Evolutionary conservation across 2,113 vertebrate genomes (phyloP).

Genomic region (Laticauda laticaudata): DNA sequence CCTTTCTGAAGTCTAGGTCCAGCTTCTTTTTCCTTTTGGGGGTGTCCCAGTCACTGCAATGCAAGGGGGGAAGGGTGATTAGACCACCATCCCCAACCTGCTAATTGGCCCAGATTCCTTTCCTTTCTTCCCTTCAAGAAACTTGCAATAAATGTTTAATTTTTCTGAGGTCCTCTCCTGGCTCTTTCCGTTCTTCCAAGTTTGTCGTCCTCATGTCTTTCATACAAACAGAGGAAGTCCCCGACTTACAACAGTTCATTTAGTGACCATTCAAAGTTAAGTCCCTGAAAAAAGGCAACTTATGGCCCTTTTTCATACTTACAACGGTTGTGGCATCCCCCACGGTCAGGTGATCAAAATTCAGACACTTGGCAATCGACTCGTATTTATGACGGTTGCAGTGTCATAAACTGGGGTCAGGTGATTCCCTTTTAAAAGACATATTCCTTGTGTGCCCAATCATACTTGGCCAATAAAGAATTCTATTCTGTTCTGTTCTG

Average conservation of each 20-base stretch:
- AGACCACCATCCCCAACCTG: too few relatives aligned
- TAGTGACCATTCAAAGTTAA: not conserved
- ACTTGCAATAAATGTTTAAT: too few relatives aligned
- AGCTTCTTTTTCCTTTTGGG: constrained; percentile 73
- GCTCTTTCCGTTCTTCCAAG: not conserved
- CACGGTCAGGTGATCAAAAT: not conserved
- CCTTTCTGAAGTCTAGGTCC: constrained; percentile 5
- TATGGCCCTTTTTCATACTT: not conserved
- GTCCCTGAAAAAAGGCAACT: not conserved
- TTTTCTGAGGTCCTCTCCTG: not conserved
- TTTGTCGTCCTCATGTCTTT: not conserved
- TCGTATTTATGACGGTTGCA: too few relatives aligned
- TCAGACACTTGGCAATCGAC: not conserved
- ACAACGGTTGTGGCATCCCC: not conserved
- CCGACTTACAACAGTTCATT: not conserved
- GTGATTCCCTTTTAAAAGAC: too few relatives aligned
- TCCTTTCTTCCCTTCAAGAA: not conserved
- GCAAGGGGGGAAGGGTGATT: not conserved
- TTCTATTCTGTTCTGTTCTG: too few relatives aligned
- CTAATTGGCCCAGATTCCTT: not conserved
- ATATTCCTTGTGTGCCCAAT: too few relatives aligned
- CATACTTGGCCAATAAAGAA: too few relatives aligned
- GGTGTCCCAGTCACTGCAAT: constrained; percentile 74
- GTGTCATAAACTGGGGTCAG: too few relatives aligned
- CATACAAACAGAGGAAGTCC: too few relatives aligned